These are phyloP conservation scores for Alloplasta piceator DNA, from an alignment of 2,888 invertebrate genomes.

Conservation along the genomic window DNA sequence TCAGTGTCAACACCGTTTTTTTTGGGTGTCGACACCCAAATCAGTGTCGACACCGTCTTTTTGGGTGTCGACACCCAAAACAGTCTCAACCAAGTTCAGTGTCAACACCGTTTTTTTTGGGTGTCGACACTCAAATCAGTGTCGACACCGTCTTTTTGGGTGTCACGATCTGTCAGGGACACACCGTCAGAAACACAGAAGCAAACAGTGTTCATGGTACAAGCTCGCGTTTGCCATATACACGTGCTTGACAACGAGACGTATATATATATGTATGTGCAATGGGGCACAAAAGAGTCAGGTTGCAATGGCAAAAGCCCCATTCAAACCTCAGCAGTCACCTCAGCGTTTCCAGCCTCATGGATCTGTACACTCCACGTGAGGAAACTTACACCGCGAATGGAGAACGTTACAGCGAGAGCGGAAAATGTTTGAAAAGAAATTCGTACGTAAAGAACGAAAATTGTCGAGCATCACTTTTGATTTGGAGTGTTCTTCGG, in stretches of 20 bases:
- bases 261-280: background rate
- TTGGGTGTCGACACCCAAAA: no score
- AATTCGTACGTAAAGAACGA: background rate
- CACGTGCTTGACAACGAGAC: conserved; percentile 8
- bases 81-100: no score
- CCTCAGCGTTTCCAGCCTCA: background rate
- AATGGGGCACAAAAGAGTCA: conserved; percentile 10
- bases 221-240: background rate
- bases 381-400: background rate
- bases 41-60: no score
- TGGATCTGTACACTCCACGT: background rate
- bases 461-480: no score
- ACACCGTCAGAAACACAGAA: background rate
- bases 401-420: background rate
- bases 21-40: no score
- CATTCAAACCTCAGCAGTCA: conserved; percentile 29
- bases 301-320: conserved; percentile 23
- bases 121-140: no score
- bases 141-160: no score
- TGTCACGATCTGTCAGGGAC: no score
- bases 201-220: background rate
- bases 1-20: no score
- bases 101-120: no score
- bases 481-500: no score
- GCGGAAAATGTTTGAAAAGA: background rate